Evolutionary conservation across 1,140 invertebrate genomes (phyloP), one percentile per base, ranked within the genome.

Genomic region (Cotesia typhae): DNA sequence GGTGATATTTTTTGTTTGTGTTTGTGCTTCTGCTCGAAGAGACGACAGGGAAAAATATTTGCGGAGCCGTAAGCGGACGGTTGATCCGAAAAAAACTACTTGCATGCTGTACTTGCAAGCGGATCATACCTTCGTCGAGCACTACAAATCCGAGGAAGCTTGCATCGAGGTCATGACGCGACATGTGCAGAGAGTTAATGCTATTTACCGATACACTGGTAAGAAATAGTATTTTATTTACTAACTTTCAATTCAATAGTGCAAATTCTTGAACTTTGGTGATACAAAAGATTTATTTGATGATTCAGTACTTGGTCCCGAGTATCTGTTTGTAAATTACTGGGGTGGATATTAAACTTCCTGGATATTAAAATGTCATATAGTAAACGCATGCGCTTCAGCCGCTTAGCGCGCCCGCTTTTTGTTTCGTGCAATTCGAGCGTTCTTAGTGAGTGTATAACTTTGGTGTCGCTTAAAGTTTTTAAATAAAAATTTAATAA

Each of bases 31-130:
- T 37, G 5, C 63, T 61, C 61, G 14, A 12, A 73, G 71, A 63
- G 51, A 71, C 10, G 66, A 67, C 60, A 70, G 68, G 35, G 73
- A 74, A 36, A 74, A 64, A 67, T 71, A 69, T 63, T 41, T 51
- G 36, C 65, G 65, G n/a, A 47, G 73, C 3, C 51, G 89, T 80
- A 89, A 92, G 81, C 84, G 92, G 77, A 87, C 92, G 36, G 88
- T 94, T 4, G 92, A 94, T 85, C 91, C 92, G 0, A 75, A 73
- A 63, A 92, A 92, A 79, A 92, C 90, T 2, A 92, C 91, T 0
- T 95, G 94, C 80, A 93, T 95, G 90, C 85, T 97, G 9, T 97
- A 96, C 84, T 87, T 96, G 74, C 94, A 96, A 86, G 95, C 95
- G 1, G 95, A 96, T 88, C 94, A 97, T 85, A 90, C 95, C 78